Evolutionary conservation across 1,140 invertebrate genomes (phyloP).

Genomic region (Harlomillsia oculata): DNA sequence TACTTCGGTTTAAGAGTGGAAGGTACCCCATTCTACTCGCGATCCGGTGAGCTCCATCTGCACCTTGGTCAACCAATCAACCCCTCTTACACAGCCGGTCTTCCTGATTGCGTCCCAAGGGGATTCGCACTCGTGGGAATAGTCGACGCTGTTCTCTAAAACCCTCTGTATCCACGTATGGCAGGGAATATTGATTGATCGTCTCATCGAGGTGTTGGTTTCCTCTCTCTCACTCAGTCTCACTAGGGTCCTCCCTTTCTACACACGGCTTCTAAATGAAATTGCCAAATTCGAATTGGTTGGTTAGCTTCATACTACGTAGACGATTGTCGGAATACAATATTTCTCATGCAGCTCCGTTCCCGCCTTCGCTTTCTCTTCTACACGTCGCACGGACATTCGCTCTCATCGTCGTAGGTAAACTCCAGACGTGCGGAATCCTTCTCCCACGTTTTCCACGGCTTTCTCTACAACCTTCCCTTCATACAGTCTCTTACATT

Average conservation of each 20-base stretch:
- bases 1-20: neutral
- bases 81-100: neutral
- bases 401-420: neutral
- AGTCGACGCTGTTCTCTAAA: slow-evolving; percentile 1
- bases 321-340: slow-evolving; percentile 8
- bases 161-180: slow-evolving; percentile 15
- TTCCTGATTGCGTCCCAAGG: slow-evolving; percentile 28
- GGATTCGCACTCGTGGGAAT: slow-evolving; percentile 27
- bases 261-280: slow-evolving; percentile 20
- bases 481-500: neutral
- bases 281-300: slow-evolving; percentile 26
- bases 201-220: slow-evolving; percentile 25
- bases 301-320: slow-evolving; percentile 20
- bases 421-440: neutral
- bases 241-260: slow-evolving; percentile 1
- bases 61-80: slow-evolving; percentile 32
- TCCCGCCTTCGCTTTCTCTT: slow-evolving; percentile 5
- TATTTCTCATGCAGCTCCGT: slow-evolving; percentile 12
- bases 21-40: slow-evolving; percentile 1
- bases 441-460: neutral
- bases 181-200: slow-evolving; percentile 28
- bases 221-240: slow-evolving; percentile 8
- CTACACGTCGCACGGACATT: slow-evolving; percentile 3
- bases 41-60: slow-evolving; percentile 32
- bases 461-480: neutral